Evolutionary conservation across 2,888 invertebrate species (phyloP), one percentile per base, ranked within the genome.

Genomic region (Macrostomum cliftonense): DNA sequence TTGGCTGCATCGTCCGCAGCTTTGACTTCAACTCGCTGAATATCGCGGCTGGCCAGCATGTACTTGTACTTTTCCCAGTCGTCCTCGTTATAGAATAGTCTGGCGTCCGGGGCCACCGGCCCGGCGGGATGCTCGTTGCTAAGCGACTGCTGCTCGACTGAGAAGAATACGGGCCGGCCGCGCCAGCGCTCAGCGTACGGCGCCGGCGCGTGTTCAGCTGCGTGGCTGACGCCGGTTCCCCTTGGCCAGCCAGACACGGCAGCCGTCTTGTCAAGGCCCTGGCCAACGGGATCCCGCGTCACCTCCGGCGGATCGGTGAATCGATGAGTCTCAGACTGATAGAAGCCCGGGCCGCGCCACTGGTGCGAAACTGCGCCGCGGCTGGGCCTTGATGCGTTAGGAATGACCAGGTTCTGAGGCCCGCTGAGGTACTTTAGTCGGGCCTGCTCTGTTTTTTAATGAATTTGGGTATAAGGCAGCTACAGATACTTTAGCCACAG

Each of bases 11-110:
- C 28, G 5, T 28, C 28, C 28, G 4, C 28, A 9, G 28, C 28
- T 28, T 28, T 28, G 28, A 9, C 28, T 28, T 28, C 28, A 9
- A 28, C 28, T 9, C 28, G 28, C 9, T 28, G 28, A 28, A 28
- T 28, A 28, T 28, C 28, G 4, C 28, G 28, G 9, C 28, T 28
- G 2, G 12, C n/a, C 14, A 47, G 36, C 56, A 59, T 56, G 49
- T 59, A 57, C 50, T 59, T 60, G 44, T 59, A 63, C 51, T 63
- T 63, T 12, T 59, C 52, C 61, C 61, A 63, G 53, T 63, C 63
- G 45, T 63, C 63, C 52, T 63, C 63, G 49, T 63, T 63, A 47
- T 61, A 58, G 52, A 63, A 62, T 17, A 58, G 56, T 42, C 59
- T 51, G 9, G 63, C 54, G 14, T 62, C 59, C n/a, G 52, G 54